Evolutionary conservation across 2,113 vertebrate genomes (phyloP), one percentile per base, ranked within the genome.

Genomic region (Uria aalge): DNA sequence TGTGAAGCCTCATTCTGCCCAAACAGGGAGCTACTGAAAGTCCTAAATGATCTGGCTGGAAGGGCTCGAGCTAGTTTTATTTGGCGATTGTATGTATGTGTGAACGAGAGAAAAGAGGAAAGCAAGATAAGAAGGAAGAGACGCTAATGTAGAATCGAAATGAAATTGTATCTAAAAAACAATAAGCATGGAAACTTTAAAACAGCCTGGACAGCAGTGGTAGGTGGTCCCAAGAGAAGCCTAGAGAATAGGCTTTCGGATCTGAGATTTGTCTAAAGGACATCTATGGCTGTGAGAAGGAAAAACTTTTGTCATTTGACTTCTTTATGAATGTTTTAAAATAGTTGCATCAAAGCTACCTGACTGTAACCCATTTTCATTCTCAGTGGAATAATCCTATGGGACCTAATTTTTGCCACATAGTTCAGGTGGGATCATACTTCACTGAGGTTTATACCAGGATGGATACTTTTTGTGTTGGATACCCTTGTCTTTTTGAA

Each of bases 1-100:
- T 73, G 30, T 6, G 20, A 40, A 34, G 56, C 34, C 11, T 79
- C 0, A 0, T 55, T 56, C 72, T 76, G 30, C 11, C 24, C 21
- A 27, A 60, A 18, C 9, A 72, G n/a, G 14, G 6, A 55, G 22
- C 16, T 60, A 21, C 22, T 77, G 20, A 26, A 76, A 83, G 27
- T 60, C 34, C 45, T 73, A 32, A 50, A 30, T 43, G 53, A 41
- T 47, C n/a, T n/a, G 47, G 2, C 52, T 71, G 56, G 24, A 59
- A 78, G 20, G 17, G 53, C 57, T 88, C 11, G 21, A n/a, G 14
- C 11, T 50, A 17, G 29, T 69, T 74, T 57, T 81, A 43, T 81
- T 47, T 87, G 45, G 32, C 16, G 41, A 59, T 55, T 27, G 32
- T 57, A 19, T 36, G 38, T 50, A 19, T 36, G 40, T 84, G 36